phyloP scores from a whole-genome alignment of 1,140 invertebrate genomes.

The Drosophila leontia region DNA sequence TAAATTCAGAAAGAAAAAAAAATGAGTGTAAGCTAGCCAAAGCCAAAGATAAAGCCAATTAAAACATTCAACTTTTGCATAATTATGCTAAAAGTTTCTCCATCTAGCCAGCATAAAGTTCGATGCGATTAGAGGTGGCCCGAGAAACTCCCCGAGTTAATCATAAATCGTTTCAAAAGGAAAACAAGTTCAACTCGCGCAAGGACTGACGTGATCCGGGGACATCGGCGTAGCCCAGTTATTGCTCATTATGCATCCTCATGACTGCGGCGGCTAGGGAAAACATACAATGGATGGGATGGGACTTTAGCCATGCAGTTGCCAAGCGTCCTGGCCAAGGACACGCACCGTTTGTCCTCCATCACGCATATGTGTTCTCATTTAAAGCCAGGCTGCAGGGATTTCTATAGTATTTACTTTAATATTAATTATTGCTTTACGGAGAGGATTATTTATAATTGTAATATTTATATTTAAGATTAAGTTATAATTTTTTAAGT shows the following conservation, averaged over 20 bases:
- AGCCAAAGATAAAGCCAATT: constrained; percentile 23
- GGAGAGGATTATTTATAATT: constrained; percentile 6
- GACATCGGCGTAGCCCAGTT: constrained; percentile 33
- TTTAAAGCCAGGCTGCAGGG: constrained; percentile 4
- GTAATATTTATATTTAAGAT: background rate
- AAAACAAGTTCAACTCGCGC: constrained; percentile 25
- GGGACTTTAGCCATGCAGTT: constrained; percentile 36
- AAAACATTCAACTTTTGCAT: constrained; percentile 32
- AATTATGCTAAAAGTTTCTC: constrained; percentile 31
- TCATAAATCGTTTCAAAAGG: constrained; percentile 34
- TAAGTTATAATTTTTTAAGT: background rate
- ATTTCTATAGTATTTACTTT: constrained; percentile 24
- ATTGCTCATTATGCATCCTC: constrained; percentile 57
- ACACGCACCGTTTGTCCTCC: constrained; percentile 33
- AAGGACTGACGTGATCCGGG: constrained; percentile 25
- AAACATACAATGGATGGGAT: constrained; percentile 33
- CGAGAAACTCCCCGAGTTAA: constrained; percentile 24
- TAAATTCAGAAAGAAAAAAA: constrained; percentile 15
- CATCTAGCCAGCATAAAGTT: constrained; percentile 33
- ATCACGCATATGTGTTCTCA: constrained; percentile 64
- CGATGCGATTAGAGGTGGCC: constrained; percentile 34
- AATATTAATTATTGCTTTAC: constrained; percentile 60
- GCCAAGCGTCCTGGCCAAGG: constrained; percentile 43
- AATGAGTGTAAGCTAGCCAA: background rate
- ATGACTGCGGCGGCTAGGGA: constrained; percentile 37